Percentiles rank a stretch among this genome's conserved stretches.
These are phyloP conservation scores for Drosophila nigrodunni DNA, from an alignment of 1,140 invertebrate species.

Conservation along the genomic window DNA sequence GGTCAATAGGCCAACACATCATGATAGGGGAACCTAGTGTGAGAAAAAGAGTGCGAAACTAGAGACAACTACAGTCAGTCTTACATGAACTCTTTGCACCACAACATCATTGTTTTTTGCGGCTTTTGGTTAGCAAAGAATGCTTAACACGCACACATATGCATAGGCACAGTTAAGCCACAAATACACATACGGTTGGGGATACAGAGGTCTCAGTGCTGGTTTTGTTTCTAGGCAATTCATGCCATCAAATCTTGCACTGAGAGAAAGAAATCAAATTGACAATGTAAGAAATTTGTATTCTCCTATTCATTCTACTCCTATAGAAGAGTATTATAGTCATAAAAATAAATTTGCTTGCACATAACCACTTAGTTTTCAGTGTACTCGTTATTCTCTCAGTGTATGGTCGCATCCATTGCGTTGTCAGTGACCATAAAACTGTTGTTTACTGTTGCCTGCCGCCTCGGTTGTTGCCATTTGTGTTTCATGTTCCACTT, in stretches of 20 bases:
- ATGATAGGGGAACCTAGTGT: not conserved
- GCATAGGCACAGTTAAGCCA: conserved; percentile 3
- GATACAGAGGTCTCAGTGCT: conserved; percentile 22
- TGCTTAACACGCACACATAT: conserved; percentile 3
- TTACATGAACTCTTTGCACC: conserved; percentile 39
- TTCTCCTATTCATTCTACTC: too few species aligned
- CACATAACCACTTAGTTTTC: too few species aligned
- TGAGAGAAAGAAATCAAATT: not conserved
- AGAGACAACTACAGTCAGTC: not conserved
- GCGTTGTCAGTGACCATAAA: conserved; percentile 68
- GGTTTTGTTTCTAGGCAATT: conserved; percentile 71
- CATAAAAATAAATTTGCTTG: not conserved
- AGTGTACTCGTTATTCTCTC: not conserved
- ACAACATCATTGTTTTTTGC: conserved; percentile 63
- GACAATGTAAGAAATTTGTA: too few species aligned
- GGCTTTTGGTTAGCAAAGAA: conserved; percentile 38
- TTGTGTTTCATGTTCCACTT: conserved; percentile 47
- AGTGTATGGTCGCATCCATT: conserved; percentile 39
- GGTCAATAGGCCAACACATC: conserved; percentile 50
- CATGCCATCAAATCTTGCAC: conserved; percentile 58
- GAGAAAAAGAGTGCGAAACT: not conserved
- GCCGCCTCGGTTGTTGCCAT: conserved; percentile 44
- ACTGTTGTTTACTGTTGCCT: conserved; percentile 58
- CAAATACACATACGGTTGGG: conserved; percentile 28
- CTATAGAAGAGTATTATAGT: too few species aligned